These are phyloP conservation scores for Coptodon bakossiorum DNA, from an alignment of 2,113 vertebrate genomes.

Conservation along the genomic window DNA sequence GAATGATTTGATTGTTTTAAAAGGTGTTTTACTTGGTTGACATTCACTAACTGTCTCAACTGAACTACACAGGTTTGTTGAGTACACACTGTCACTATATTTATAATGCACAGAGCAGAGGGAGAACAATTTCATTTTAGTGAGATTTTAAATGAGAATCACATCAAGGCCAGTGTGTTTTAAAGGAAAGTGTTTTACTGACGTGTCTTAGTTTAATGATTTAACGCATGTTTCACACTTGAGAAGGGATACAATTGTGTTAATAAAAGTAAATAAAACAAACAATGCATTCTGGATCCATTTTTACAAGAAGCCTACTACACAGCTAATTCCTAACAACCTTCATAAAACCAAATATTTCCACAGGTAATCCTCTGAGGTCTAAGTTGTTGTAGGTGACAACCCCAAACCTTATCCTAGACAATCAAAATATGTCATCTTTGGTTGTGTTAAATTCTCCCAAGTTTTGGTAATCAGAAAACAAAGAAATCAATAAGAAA, in stretches of 20 bases:
- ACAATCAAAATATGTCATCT: neutral
- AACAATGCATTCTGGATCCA: neutral
- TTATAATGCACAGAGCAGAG: neutral
- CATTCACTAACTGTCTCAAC: neutral
- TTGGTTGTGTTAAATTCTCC: neutral
- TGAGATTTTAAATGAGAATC: neutral
- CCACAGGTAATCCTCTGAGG: neutral
- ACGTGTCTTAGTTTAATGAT: fast-evolving
- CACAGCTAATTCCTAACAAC: neutral
- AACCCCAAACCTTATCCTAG: neutral
- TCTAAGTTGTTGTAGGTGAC: neutral
- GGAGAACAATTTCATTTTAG: neutral
- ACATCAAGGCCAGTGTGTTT: neutral
- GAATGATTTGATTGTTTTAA: neutral
- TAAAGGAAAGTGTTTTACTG: neutral
- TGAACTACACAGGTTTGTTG: neutral
- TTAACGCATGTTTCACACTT: neutral
- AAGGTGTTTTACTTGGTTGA: neutral
- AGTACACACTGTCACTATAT: neutral
- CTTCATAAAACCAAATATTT: neutral
- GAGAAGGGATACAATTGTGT: neutral
- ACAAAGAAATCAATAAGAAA: neutral
- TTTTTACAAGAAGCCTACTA: neutral
- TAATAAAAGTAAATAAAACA: neutral
- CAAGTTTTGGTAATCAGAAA: neutral